A percentile compares a stretch with the other conserved stretches of the same genome.
phyloP scores from a whole-genome alignment of 2,797 vertebrate species.

The Odontamblyopus lacepedii region DNA sequence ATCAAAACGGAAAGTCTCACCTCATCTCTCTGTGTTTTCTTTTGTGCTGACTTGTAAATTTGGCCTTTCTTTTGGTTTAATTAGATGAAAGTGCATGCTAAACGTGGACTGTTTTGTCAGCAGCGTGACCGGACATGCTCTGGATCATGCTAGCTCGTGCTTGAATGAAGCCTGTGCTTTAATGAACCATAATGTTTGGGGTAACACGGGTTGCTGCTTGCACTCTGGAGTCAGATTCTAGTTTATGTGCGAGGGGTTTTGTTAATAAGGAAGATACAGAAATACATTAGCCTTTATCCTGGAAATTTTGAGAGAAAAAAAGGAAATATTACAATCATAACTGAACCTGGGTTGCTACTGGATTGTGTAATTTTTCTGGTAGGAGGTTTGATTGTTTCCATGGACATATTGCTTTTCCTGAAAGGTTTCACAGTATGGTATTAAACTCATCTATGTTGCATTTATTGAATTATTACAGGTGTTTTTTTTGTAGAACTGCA shows the following conservation, averaged over 20 bases:
- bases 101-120: constrained; percentile 44
- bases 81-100: constrained; percentile 44
- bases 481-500: too few species aligned
- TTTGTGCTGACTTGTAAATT: neutral
- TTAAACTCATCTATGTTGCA: too few species aligned
- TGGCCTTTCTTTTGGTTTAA: constrained; percentile 32
- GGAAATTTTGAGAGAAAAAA: neutral
- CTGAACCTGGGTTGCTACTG: too few species aligned
- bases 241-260: constrained; percentile 7
- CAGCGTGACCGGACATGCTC: constrained; percentile 53
- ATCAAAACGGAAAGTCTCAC: too few species aligned
- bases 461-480: too few species aligned
- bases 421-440: too few species aligned
- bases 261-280: neutral
- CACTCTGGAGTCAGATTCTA: constrained; percentile 21
- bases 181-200: constrained; percentile 28
- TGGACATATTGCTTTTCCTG: too few species aligned
- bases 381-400: too few species aligned
- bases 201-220: constrained; percentile 45
- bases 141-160: constrained; percentile 42
- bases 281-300: neutral
- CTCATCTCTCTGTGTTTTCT: neutral
- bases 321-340: too few species aligned
- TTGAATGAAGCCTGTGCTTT: constrained; percentile 51
- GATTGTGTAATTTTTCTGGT: too few species aligned